These are phyloP conservation scores for Chelonoidis abingdonii DNA, from an alignment of 2,113 vertebrate genomes.

Conservation along the genomic window DNA sequence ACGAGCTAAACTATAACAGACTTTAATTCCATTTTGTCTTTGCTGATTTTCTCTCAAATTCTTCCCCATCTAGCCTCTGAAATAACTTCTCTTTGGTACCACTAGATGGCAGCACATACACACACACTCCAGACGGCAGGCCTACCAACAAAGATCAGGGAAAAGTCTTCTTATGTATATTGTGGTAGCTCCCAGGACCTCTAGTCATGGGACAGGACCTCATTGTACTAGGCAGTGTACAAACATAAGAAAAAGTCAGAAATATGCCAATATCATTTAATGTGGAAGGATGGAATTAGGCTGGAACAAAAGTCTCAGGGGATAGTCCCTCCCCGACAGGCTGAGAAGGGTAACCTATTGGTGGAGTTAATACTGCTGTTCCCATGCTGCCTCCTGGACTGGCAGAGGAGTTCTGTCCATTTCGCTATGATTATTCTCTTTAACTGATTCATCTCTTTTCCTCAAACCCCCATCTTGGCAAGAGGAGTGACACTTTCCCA, in stretches of 20 bases:
- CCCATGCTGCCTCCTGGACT: background rate
- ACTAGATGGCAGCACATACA: background rate
- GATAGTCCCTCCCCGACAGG: background rate
- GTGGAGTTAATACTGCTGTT: background rate
- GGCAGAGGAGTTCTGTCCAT: too few species aligned
- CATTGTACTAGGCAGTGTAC: background rate
- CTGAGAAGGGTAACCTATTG: background rate
- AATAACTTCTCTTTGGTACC: background rate
- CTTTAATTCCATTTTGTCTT: background rate
- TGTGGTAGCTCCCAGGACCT: background rate
- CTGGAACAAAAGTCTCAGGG: background rate
- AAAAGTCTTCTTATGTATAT: background rate
- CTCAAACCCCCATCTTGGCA: background rate
- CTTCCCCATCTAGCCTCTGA: background rate
- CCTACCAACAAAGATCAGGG: too few species aligned
- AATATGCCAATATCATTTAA: background rate
- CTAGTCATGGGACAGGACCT: background rate
- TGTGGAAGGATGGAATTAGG: background rate
- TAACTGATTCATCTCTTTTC: background rate
- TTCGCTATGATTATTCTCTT: background rate
- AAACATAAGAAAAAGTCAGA: background rate
- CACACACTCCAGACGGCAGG: background rate
- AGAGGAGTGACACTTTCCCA: background rate
- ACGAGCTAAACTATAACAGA: background rate
- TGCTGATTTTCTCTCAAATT: background rate